Conservation (phyloP, 2,797 vertebrate species). For the Sebastes minor region DNA sequence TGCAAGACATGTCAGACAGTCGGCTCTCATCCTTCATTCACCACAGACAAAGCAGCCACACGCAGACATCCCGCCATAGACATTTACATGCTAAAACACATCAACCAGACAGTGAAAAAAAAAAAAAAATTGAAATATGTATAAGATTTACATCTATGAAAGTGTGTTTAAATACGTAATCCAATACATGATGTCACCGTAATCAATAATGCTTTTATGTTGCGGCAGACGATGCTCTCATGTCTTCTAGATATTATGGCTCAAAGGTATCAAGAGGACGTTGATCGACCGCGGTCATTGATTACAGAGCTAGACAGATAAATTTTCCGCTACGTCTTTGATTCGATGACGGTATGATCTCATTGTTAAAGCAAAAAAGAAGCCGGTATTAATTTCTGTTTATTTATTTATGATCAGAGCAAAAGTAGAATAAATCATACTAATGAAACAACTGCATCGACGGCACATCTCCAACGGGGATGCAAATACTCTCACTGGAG, state of each 20-base stretch:
- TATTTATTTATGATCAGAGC: slow-evolving; percentile 1
- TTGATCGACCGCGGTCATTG: slow-evolving; percentile 27
- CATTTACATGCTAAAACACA: neutral
- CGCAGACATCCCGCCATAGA: neutral
- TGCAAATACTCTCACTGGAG: neutral
- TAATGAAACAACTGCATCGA: neutral
- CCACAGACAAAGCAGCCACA: slow-evolving; percentile 36
- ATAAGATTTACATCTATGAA: neutral
- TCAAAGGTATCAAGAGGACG: slow-evolving; percentile 24
- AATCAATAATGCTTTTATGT: slow-evolving; percentile 46
- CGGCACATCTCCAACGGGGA: neutral
- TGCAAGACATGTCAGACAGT: slow-evolving; percentile 55
- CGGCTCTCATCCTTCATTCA: slow-evolving; percentile 41
- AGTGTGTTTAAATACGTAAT: neutral
- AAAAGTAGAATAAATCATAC: neutral
- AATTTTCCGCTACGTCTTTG: neutral
- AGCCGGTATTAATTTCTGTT: neutral
- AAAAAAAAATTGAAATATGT: neutral
- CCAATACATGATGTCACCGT: slow-evolving; percentile 22
- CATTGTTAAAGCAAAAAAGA: slow-evolving; percentile 12
- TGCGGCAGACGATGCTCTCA: slow-evolving; percentile 31
- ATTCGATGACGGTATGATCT: slow-evolving; percentile 19
- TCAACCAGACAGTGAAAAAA: neutral
- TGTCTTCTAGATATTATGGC: slow-evolving; percentile 20
- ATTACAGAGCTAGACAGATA: slow-evolving; percentile 25